phyloP scores from a whole-genome alignment of 1,140 invertebrate genomes.

The Megathymus violae region DNA sequence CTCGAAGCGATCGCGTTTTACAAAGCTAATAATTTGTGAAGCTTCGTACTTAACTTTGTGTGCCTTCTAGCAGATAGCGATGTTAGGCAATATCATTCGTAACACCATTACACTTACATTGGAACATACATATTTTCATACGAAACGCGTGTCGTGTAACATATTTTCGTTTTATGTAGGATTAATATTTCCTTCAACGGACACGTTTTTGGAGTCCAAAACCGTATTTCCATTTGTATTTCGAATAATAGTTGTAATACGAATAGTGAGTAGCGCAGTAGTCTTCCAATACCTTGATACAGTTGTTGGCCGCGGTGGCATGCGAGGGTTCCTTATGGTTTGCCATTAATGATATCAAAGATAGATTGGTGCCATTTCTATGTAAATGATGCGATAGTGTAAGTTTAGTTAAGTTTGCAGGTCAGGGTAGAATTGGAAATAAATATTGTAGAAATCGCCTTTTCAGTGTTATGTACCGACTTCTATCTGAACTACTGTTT shows the following conservation, averaged over 20 bases:
- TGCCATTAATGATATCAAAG: conserved; percentile 84
- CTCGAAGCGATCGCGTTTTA: too few relatives aligned
- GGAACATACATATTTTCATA: conserved; percentile 38
- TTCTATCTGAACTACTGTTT: conserved; percentile 43
- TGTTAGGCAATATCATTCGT: conserved; percentile 75
- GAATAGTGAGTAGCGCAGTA: conserved; percentile 79
- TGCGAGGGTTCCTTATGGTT: conserved; percentile 79
- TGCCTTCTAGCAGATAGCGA: conserved; percentile 83
- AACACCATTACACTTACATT: conserved; percentile 56
- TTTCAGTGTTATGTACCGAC: conserved; percentile 62
- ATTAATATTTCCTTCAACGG: too few relatives aligned
- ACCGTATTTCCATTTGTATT: too few relatives aligned
- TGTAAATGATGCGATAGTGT: conserved; percentile 81
- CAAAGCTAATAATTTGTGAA: conserved; percentile 67
- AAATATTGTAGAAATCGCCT: conserved; percentile 73
- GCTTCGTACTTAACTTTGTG: conserved; percentile 82
- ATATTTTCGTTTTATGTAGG: too few relatives aligned
- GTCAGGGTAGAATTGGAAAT: conserved; percentile 81
- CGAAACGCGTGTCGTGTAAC: too few relatives aligned
- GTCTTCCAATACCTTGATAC: conserved; percentile 81
- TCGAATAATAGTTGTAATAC: conserved; percentile 70
- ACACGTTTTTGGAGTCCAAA: too few relatives aligned
- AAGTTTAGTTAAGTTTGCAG: conserved; percentile 82
- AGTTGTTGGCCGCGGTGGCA: conserved; percentile 54
- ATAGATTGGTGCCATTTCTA: conserved; percentile 83